Evolutionary conservation across 2,888 invertebrate species (phyloP), one percentile per base, ranked within the genome.

Genomic region (Chorisops tibialis): DNA sequence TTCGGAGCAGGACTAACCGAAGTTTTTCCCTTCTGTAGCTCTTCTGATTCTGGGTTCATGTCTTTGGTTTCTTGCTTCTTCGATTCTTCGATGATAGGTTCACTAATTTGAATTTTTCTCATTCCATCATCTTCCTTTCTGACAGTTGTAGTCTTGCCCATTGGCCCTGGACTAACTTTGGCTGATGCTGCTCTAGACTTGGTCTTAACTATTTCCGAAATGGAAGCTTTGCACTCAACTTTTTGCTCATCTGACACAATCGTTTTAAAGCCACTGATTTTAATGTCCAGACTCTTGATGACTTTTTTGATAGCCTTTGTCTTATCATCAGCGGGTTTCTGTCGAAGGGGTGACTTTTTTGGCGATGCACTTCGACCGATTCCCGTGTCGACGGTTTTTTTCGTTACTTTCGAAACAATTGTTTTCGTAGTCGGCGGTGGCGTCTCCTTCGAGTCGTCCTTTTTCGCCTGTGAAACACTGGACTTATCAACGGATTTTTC

Each of bases 131-230:
- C 50, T 5, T 39, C 41, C 12, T n/a, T 43, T 35, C 51, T 50
- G 30, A 5, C 9, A 30, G 30, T 30, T 11, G 39, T n/a, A 5
- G 24, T 11, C 49, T 52, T 51, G 4, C 49, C 62, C 37, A 4
- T 51, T 4, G 22, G 37, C 18, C 47, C 47, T n/a, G 38, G 65
- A 49, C 72, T 75, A 4, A 75, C 74, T 65, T 76, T 77, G 18
- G 75, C 75, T 0, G 78, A 75, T 1, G 78, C 75, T 3, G 78
- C 76, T 16, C 78, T 69, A 0, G 77, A 77, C 64, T 79, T 79
- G 2, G 79, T 79, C 68, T 79, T 79, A 1, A 79, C 78, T 68
- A 77, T 78, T 66, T 79, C 78, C 59, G 77, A 78, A 66, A 79
- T 79, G n/a, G 79, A 79, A 1, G 78, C 76, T 63, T 77, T 77